These are phyloP conservation scores for Aspidoscelis tigris DNA, from an alignment of 2,113 vertebrate species.

Conservation along the genomic window DNA sequence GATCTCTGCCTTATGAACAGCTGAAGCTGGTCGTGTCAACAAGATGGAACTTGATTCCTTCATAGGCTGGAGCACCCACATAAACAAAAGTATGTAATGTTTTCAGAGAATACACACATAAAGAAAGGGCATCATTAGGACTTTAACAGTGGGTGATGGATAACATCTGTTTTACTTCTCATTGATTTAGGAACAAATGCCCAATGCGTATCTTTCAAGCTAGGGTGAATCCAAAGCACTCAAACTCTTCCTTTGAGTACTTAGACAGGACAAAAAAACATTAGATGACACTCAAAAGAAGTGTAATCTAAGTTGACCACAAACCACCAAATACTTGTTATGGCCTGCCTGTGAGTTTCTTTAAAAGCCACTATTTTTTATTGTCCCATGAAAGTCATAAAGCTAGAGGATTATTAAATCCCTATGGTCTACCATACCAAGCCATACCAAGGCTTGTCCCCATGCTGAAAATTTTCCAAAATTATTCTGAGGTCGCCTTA, in stretches of 20 bases:
- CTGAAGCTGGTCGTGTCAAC: conserved; percentile 63
- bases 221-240: background rate
- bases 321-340: background rate
- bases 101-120: conserved; percentile 51
- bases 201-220: conserved; percentile 16
- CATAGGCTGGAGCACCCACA: conserved; percentile 44
- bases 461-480: too few relatives aligned
- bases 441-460: too few relatives aligned
- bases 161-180: conserved; percentile 60
- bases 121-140: conserved; percentile 42
- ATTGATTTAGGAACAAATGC: conserved; percentile 44
- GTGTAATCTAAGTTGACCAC: background rate
- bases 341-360: background rate
- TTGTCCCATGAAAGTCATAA: background rate
- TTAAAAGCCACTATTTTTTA: background rate
- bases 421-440: background rate
- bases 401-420: background rate
- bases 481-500: too few relatives aligned
- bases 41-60: conserved; percentile 55
- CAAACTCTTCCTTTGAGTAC: background rate
- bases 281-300: background rate
- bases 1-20: conserved; percentile 53
- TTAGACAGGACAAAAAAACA: conserved; percentile 3
- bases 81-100: conserved; percentile 31
- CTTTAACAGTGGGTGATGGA: conserved; percentile 26